These are phyloP conservation scores for Cavia porcellus DNA, from an alignment of 2,113 vertebrate species.

Conservation along the genomic window DNA sequence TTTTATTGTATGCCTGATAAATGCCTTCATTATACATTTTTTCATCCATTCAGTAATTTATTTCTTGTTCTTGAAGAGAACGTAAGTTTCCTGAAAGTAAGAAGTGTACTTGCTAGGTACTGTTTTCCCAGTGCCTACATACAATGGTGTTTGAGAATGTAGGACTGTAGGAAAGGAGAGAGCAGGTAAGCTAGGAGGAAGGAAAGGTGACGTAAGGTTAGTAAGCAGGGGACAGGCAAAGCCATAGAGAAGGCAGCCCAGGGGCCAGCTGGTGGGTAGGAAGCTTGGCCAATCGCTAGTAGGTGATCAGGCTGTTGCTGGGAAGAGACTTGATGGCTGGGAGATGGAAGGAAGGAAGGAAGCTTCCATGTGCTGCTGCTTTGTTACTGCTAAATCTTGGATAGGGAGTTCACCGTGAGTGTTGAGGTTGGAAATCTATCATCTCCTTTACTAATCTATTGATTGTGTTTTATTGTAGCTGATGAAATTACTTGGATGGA, in stretches of 20 bases:
- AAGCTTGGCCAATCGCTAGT: not conserved
- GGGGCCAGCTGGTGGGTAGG: no score
- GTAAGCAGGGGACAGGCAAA: not conserved
- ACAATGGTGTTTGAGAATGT: not conserved
- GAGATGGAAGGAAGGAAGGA: not conserved
- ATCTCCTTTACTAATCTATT: not conserved
- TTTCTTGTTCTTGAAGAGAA: conserved; percentile 26
- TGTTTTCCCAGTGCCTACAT: not conserved
- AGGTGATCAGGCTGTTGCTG: not conserved
- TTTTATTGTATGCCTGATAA: not conserved
- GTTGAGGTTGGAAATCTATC: not conserved
- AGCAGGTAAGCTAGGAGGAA: not conserved
- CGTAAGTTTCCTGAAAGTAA: not conserved
- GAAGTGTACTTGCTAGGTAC: not conserved
- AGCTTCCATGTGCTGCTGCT: not conserved
- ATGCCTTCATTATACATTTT: not conserved
- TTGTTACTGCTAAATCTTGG: not conserved
- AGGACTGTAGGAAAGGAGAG: not conserved
- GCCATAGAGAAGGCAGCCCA: not conserved
- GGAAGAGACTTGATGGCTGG: not conserved
- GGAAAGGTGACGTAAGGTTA: no score
- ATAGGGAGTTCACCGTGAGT: not conserved
- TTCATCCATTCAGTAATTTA: not conserved
- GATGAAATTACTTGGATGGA: conserved; percentile 97
- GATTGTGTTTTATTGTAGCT: conserved; percentile 88